Evolutionary conservation across 2,888 invertebrate genomes (phyloP).

Genomic region (Sesamia inferens): DNA sequence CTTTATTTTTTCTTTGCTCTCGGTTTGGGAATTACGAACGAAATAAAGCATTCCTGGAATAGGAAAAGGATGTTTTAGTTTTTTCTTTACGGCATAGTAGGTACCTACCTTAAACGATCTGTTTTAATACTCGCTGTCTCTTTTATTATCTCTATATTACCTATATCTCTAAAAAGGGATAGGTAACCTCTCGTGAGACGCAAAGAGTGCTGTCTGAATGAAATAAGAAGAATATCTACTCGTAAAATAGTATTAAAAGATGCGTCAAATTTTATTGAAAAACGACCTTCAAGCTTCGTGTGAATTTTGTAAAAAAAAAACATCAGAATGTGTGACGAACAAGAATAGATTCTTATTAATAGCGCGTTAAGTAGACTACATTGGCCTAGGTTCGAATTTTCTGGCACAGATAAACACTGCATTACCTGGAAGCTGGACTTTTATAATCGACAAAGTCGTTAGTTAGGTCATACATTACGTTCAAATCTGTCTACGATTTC

Average conservation of each 20-base stretch:
- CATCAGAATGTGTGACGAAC: slow-evolving; percentile 39
- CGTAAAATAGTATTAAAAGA: slow-evolving; percentile 29
- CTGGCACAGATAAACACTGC: neutral
- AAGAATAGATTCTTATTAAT: slow-evolving; percentile 48
- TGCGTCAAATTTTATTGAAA: slow-evolving; percentile 45
- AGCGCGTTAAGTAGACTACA: slow-evolving; percentile 42
- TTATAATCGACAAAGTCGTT: neutral
- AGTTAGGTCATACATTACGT: neutral
- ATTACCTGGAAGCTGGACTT: neutral
- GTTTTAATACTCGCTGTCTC: neutral
- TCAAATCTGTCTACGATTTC: neutral
- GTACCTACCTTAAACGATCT: neutral
- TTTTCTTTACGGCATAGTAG: neutral
- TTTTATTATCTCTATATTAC: too few relatives aligned
- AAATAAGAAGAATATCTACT: slow-evolving; percentile 13
- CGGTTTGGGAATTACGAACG: slow-evolving; percentile 10
- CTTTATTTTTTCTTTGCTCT: slow-evolving; percentile 37
- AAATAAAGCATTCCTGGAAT: slow-evolving; percentile 16
- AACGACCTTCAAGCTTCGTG: slow-evolving; percentile 49
- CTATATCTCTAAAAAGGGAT: neutral
- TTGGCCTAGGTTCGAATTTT: slow-evolving; percentile 50
- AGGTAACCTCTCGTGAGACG: neutral
- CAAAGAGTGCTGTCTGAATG: slow-evolving; percentile 1
- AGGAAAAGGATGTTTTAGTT: slow-evolving; percentile 9
- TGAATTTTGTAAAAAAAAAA: slow-evolving; percentile 42